phyloP scores from a whole-genome alignment of 2,888 invertebrate species.

The Micropterix aruncella region DNA sequence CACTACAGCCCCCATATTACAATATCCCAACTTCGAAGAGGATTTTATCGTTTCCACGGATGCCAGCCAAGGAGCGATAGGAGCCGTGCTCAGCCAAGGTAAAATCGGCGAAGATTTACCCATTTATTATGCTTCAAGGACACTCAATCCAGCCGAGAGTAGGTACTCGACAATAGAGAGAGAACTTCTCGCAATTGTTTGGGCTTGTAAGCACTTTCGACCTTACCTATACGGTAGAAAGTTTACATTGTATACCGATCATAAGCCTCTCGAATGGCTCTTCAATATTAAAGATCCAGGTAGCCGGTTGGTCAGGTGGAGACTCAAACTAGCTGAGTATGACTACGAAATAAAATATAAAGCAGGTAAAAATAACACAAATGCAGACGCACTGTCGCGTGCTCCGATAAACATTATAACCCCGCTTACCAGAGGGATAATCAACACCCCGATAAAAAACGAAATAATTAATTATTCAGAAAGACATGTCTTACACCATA shows the following conservation, averaged over 20 bases:
- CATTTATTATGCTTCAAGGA: conserved; percentile 17
- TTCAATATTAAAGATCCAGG: conserved; percentile 20
- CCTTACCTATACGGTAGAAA: conserved; percentile 19
- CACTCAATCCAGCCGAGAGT: conserved; percentile 13
- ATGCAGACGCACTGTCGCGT: conserved; percentile 8
- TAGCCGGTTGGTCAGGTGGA: conserved; percentile 19
- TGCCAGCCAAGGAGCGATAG: conserved; percentile 16
- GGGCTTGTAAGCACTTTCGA: conserved; percentile 18
- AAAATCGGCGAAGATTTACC: conserved; percentile 14
- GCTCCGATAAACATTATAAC: conserved; percentile 1
- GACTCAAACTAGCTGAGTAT: conserved; percentile 17
- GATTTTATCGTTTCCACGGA: conserved; percentile 17
- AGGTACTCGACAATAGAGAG: conserved; percentile 19
- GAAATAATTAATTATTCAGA: neutral
- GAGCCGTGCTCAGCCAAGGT: conserved; percentile 16
- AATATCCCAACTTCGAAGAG: conserved; percentile 18
- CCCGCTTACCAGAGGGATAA: neutral
- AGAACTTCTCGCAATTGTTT: conserved; percentile 19
- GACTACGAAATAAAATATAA: conserved; percentile 14
- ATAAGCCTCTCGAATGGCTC: conserved; percentile 19
- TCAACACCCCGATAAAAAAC: neutral
- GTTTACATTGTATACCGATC: conserved; percentile 22
- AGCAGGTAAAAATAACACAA: conserved; percentile 11
- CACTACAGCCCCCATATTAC: conserved; percentile 16
- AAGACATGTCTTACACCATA: neutral